These are phyloP conservation scores for Monopis laevigella DNA, from an alignment of 2,888 invertebrate genomes.

Conservation along the genomic window DNA sequence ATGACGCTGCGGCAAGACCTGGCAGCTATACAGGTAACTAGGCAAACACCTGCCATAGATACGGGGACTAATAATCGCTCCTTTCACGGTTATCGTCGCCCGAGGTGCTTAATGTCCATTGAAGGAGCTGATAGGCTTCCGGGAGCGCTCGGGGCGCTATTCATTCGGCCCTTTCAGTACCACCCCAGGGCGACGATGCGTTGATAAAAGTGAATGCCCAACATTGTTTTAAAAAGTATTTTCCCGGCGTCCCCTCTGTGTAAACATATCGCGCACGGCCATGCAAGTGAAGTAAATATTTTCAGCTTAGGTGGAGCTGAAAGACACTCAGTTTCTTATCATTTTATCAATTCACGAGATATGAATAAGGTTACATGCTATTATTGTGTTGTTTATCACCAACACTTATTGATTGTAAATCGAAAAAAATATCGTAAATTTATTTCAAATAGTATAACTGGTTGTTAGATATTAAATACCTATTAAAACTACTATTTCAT, in stretches of 20 bases:
- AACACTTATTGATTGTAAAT: too few relatives aligned
- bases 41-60: constrained; percentile 39
- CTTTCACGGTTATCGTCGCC: constrained; percentile 59
- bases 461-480: too few relatives aligned
- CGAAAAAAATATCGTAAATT: too few relatives aligned
- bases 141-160: constrained; percentile 44
- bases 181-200: constrained; percentile 51
- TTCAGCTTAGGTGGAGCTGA: too few relatives aligned
- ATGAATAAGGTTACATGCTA: too few relatives aligned
- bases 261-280: too few relatives aligned
- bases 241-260: constrained; percentile 29
- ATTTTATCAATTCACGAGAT: too few relatives aligned
- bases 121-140: constrained; percentile 50
- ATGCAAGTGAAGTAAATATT: too few relatives aligned
- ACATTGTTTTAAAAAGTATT: constrained; percentile 51
- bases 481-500: too few relatives aligned
- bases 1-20: constrained; percentile 51
- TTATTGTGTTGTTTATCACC: too few relatives aligned
- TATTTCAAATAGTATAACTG: too few relatives aligned
- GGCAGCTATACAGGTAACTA: constrained; percentile 20
- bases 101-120: constrained; percentile 59
- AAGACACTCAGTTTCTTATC: too few relatives aligned
- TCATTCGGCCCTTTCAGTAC: constrained; percentile 43
- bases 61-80: constrained; percentile 23
- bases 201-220: constrained; percentile 57